These are phyloP conservation scores for Lepidocyrtinus sp. DNA, from an alignment of 2,888 invertebrate genomes.

Conservation along the genomic window DNA sequence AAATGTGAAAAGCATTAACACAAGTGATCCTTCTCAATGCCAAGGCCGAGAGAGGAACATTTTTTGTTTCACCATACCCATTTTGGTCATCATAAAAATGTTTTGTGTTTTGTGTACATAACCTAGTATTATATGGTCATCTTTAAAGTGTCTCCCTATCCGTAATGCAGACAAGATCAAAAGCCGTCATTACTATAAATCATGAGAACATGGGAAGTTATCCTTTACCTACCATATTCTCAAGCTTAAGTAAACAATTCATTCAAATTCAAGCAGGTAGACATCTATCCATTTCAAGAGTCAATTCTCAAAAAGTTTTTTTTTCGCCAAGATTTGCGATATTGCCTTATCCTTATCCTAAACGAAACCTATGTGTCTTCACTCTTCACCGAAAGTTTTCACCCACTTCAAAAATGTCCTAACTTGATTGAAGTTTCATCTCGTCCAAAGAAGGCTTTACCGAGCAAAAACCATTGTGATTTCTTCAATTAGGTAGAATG, in stretches of 20 bases:
- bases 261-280: too few species aligned
- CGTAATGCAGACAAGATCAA: background rate
- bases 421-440: background rate
- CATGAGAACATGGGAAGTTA: background rate
- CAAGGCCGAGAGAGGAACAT: slow-evolving; percentile 23
- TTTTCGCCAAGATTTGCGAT: background rate
- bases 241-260: too few species aligned
- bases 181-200: background rate
- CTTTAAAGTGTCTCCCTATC: background rate
- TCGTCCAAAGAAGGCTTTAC: background rate
- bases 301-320: background rate
- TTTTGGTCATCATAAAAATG: slow-evolving; percentile 29
- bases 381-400: background rate
- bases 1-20: slow-evolving; percentile 5
- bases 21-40: slow-evolving; percentile 37
- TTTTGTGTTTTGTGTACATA: background rate
- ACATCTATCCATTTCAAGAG: background rate
- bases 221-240: background rate
- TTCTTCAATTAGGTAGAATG: too few species aligned
- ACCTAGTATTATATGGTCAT: background rate
- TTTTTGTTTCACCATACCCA: slow-evolving; percentile 25
- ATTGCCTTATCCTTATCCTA: too few species aligned
- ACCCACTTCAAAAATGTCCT: background rate
- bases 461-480: background rate
- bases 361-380: background rate